These are phyloP conservation scores for Diplosoma virens DNA, from an alignment of 23 tunicate species.

Conservation along the genomic window DNA sequence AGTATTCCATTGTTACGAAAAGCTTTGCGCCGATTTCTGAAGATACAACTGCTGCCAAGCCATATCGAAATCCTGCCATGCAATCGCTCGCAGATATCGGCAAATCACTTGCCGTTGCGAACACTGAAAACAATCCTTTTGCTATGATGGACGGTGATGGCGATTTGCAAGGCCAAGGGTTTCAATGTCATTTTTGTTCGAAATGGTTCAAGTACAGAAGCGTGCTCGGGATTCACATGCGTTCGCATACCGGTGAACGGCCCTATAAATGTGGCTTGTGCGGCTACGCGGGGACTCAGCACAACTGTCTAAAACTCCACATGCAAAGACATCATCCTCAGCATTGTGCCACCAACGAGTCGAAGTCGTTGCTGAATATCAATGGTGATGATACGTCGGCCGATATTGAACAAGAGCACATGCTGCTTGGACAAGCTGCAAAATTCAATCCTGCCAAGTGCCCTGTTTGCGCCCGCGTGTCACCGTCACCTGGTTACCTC, in stretches of 20 bases:
- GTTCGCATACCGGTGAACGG: conserved; percentile 87
- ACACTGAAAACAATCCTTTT: not conserved
- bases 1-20: not conserved
- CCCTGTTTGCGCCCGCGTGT: conserved; percentile 80
- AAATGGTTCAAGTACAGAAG: conserved; percentile 86
- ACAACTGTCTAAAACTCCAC: conserved; percentile 84
- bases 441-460: conserved; percentile 75
- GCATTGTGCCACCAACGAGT: conserved; percentile 1
- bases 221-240: conserved; percentile 75
- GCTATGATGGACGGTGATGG: not conserved
- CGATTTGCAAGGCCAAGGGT: conserved; percentile 35
- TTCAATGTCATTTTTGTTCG: conserved; percentile 61
- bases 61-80: conserved; percentile 82
- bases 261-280: conserved; percentile 82
- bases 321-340: conserved; percentile 78
- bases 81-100: conserved; percentile 85
- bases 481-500: conserved; percentile 90
- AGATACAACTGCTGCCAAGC: not conserved
- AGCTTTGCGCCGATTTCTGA: not conserved
- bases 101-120: conserved; percentile 8
- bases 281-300: conserved; percentile 88
- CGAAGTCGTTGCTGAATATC: not conserved
- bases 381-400: not conserved
- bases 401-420: conserved; percentile 34
- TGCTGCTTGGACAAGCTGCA: conserved; percentile 41